Evolutionary conservation across 2,888 invertebrate species (phyloP).

Genomic region (Eutolmus rufibarbis): DNA sequence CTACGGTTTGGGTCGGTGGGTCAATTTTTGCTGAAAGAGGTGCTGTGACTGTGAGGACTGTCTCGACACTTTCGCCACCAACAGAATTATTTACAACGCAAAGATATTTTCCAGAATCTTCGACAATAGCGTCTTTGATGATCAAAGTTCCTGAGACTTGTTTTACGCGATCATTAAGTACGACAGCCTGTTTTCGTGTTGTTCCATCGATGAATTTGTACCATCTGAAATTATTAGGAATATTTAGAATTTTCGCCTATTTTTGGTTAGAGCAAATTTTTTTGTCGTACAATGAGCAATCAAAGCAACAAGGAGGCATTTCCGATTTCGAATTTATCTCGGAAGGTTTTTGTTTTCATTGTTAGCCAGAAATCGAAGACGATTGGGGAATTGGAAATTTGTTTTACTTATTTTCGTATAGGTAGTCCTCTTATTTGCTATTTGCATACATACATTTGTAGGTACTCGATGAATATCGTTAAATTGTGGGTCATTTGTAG

Average conservation of each 20-base stretch:
- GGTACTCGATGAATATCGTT: too few relatives aligned
- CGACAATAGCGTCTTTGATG: constrained; percentile 87
- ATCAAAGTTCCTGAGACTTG: constrained; percentile 94
- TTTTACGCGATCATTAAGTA: constrained; percentile 85
- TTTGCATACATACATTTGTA: too few relatives aligned
- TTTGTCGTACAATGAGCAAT: not conserved
- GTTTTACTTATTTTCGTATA: too few relatives aligned
- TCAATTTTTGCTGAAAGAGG: constrained; percentile 88
- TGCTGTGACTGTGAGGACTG: constrained; percentile 90
- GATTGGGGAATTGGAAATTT: too few relatives aligned
- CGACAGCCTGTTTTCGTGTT: constrained; percentile 86
- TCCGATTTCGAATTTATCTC: not conserved
- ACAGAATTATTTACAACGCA: constrained; percentile 96
- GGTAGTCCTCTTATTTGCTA: too few relatives aligned
- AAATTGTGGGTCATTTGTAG: too few relatives aligned
- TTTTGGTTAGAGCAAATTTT: constrained; percentile 57
- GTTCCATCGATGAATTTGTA: constrained; percentile 92
- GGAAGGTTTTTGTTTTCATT: not conserved
- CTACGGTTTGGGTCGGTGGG: constrained; percentile 89
- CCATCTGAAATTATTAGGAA: constrained; percentile 75
- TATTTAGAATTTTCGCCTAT: not conserved
- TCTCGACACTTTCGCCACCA: constrained; percentile 91
- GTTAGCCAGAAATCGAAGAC: not conserved
- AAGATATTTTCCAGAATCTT: constrained; percentile 92
- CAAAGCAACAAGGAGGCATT: not conserved